Evolutionary conservation across 1,140 invertebrate species (phyloP), one percentile per base, ranked within the genome.

Genomic region (Ooceraea biroi): DNA sequence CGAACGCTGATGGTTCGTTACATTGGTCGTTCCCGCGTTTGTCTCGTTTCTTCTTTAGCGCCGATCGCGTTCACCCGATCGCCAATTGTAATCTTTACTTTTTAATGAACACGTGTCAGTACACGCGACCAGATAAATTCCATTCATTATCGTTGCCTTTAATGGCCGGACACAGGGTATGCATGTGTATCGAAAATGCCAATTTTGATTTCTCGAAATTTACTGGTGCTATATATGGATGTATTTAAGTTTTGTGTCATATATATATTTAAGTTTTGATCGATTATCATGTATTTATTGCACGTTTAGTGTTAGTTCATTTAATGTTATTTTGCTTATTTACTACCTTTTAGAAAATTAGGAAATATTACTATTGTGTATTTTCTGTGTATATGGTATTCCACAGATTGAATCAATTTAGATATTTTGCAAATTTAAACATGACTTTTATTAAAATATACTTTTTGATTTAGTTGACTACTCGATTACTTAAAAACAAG

Each of bases 1-100:
- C 63, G 30, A 52, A 27, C 60, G 57, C 48, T 72, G 76, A 50
- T 7, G 27, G 48, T 84, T 80, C 63, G 83, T 84, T 80, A 80
- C 50, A 19, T 69, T 22, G 8, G 41, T 17, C 22, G 50, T 78
- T 44, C 76, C 22, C 36, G 50, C n/a, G n/a, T 44, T 69, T 68
- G 50, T 80, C 69, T 78, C 76, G 63, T 80, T 69, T 46, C 65
- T 69, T 69, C 65, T 58, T 69, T 27, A 55, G 10, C 65, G 65
- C 14, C 36, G 14, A 57, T 57, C 22, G 22, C 65, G 50, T 69
- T 68, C 65, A 27, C 19, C n/a, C 11, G 14, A 50, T 22, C 17
- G 25, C 22, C 25, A 8, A 48, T 36, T 69, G 22, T 57, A 69
- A 80, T 80, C 65, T 80, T 80, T 80, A 30, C 50, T 30, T 80